Conservation (phyloP, 2,113 vertebrate genomes). For the Pseudopipra pipra region DNA sequence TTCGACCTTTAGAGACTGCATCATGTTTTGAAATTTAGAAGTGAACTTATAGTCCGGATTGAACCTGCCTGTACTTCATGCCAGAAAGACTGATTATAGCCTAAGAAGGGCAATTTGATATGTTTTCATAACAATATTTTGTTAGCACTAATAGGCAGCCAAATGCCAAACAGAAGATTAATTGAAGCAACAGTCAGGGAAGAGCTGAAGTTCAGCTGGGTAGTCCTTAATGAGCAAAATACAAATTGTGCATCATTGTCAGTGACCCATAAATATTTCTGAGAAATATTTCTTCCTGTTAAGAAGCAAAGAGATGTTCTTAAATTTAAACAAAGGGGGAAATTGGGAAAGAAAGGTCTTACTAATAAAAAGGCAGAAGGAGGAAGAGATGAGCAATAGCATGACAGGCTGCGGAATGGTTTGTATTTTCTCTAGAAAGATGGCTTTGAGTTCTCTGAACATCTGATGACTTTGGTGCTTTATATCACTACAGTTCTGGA, state of each 20-base stretch:
- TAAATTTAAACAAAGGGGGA: not conserved
- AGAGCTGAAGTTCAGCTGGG: not conserved
- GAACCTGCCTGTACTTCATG: not conserved
- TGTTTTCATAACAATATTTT: slow-evolving; percentile 17
- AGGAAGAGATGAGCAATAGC: not conserved
- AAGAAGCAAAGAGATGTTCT: not conserved
- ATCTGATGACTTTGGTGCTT: not conserved
- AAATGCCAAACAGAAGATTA: slow-evolving; percentile 35
- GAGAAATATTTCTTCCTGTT: not conserved
- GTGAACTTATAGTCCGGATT: not conserved
- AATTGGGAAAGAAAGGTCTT: not conserved
- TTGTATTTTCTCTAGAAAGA: not conserved
- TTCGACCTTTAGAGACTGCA: not conserved
- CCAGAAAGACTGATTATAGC: not conserved
- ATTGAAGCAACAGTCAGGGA: not conserved
- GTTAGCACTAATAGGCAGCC: not conserved
- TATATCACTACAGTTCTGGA: not conserved
- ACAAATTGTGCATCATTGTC: not conserved
- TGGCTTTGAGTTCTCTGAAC: not conserved
- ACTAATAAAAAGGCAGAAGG: not conserved
- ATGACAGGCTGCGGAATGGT: not conserved
- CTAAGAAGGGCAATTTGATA: not conserved
- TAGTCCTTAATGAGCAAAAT: slow-evolving; percentile 13
- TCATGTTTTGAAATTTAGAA: not conserved
- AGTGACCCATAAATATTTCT: not conserved